Base-by-base conservation (phyloP, 2,888 invertebrate genomes). In the Esperia sulphurella region DNA sequence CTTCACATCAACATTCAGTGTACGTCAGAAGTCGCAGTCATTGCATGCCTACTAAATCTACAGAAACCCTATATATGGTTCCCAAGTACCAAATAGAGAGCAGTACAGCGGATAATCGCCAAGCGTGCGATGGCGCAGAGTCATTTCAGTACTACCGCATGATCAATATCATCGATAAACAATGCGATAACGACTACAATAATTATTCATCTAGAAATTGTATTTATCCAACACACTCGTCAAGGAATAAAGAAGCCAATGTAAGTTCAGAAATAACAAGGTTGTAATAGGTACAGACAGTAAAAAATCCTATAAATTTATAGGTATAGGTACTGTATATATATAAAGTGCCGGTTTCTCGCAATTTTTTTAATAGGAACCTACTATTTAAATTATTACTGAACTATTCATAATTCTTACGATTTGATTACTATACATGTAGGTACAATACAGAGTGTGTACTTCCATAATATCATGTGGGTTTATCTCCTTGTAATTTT, bases 31-130 rank as follows among this genome's bases (percentile, higher is more conserved):
- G 88, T 54, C 90, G 91, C 57, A 90, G 90, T 65, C 79, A 83
- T 76, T 92, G 81, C 71, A 91, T 77, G 59, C 92, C 95, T 0
- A 95, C 94, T 1, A 96, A 96, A 73, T 96, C 96, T 0, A 95
- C 95, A 0, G 96, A 96, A 75, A 95, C 94, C 70, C 86, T 96
- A 14, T 87, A 94, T 14, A 91, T 94, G 40, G 91, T 93, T 13
- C 91, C 93, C 1, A 93, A 93, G 58, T 93, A 93, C 68, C 91
- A 91, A 47, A 52, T 86, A 45, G 92, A 92, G 54, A 82, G 91
- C 54, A 91, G 91, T 43, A 89, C 92, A 0, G 91, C 93, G 0
- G 94, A 95, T 64, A 93, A 93, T 2, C 92, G 93, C 64, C 73
- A 93, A 6, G 93, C 93, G 48, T 95, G 95, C 71, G 95, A 95